Conservation (phyloP, 2,888 invertebrate genomes). For the Ennomos fuscantarius region DNA sequence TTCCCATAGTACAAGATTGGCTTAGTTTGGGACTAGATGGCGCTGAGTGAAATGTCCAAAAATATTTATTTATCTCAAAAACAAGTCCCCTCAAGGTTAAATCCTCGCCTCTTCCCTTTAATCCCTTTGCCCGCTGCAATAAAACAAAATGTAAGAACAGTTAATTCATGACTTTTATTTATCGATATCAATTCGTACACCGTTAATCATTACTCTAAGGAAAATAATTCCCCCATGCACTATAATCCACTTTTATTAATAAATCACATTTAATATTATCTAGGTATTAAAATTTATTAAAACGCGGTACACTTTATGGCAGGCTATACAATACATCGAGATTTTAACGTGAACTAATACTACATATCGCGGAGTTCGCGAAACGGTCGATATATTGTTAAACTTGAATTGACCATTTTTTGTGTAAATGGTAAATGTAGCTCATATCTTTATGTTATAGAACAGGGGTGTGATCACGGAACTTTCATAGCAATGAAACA, state of each 20-base stretch:
- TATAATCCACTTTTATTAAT: constrained; percentile 63
- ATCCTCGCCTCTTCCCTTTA: too few relatives aligned
- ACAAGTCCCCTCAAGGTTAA: too few relatives aligned
- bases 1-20: too few relatives aligned
- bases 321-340: constrained; percentile 59
- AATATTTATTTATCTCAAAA: too few relatives aligned
- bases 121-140: constrained; percentile 35
- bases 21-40: too few relatives aligned
- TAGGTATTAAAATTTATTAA: constrained; percentile 45
- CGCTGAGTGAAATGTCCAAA: too few relatives aligned
- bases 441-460: too few relatives aligned
- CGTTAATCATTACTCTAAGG: constrained; percentile 61
- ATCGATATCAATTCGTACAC: constrained; percentile 75
- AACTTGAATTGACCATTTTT: constrained; percentile 27
- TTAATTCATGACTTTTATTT: constrained; percentile 78
- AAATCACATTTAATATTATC: constrained; percentile 78
- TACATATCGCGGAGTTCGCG: constrained; percentile 12
- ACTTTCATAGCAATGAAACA: too few relatives aligned
- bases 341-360: constrained; percentile 34
- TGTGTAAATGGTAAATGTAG: constrained; percentile 1
- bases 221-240: constrained; percentile 67
- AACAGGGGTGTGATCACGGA: too few relatives aligned
- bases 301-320: constrained; percentile 66
- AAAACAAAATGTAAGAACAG: constrained; percentile 60
- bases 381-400: constrained; percentile 12